Percentiles rank a stretch among this genome's conserved stretches.
Evolutionary conservation across 2,888 invertebrate genomes (phyloP).

Genomic region (Tetropium fuscum): DNA sequence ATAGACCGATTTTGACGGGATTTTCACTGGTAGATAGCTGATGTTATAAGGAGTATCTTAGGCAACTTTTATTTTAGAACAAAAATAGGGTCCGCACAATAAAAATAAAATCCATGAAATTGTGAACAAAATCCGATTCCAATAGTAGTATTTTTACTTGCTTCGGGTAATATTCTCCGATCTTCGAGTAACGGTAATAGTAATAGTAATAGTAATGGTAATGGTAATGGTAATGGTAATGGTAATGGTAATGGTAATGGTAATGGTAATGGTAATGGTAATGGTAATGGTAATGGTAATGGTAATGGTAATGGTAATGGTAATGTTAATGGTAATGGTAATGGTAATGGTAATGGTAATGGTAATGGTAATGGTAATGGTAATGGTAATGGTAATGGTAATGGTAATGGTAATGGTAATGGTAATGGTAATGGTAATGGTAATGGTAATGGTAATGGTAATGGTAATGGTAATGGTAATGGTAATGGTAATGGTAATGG

Average conservation of each 20-base stretch:
- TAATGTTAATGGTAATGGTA: background rate
- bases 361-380: background rate
- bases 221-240: background rate
- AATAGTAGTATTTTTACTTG: too few relatives aligned
- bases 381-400: background rate
- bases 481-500: background rate
- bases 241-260: background rate
- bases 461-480: background rate
- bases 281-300: background rate
- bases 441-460: background rate
- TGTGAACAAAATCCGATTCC: too few relatives aligned
- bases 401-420: background rate
- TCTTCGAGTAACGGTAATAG: background rate
- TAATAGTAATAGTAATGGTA: background rate
- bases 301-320: background rate
- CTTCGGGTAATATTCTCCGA: too few relatives aligned
- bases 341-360: background rate
- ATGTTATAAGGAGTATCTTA: too few relatives aligned
- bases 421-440: background rate
- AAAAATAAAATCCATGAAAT: too few relatives aligned
- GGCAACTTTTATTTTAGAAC: too few relatives aligned
- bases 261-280: background rate
- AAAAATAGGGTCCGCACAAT: too few relatives aligned
- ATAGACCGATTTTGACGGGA: too few relatives aligned
- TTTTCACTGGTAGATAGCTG: too few relatives aligned